These are phyloP conservation scores for Paratrypauchen microcephalus DNA, from an alignment of 2,797 vertebrate genomes.

Conservation along the genomic window DNA sequence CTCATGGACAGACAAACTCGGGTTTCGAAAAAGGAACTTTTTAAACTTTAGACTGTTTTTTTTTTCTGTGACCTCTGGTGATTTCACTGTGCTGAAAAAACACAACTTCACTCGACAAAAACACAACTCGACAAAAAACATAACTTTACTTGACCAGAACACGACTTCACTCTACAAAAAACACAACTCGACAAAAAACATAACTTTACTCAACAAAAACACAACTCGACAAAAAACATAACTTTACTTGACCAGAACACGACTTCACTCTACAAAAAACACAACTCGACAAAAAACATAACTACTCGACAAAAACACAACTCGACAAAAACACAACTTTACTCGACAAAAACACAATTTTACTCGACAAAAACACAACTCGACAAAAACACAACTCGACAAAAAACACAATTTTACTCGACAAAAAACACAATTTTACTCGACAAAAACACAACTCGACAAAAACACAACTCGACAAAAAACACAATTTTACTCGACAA, in stretches of 20 bases:
- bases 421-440: neutral
- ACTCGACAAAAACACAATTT: neutral
- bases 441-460: no score
- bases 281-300: neutral
- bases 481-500: no score
- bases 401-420: neutral
- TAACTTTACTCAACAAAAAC: neutral
- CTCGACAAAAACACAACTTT: slow-evolving; percentile 8
- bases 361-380: neutral
- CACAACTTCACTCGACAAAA: neutral
- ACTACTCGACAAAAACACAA: neutral
- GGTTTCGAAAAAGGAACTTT: slow-evolving; percentile 24
- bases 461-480: neutral
- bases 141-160: no score
- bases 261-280: neutral
- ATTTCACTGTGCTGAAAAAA: slow-evolving; percentile 42
- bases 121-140: slow-evolving; percentile 3
- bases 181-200: no score
- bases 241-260: no score
- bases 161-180: neutral
- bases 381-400: neutral
- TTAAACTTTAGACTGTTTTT: slow-evolving; percentile 14
- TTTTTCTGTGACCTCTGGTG: slow-evolving; percentile 65
- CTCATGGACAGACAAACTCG: slow-evolving; percentile 28
- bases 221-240: slow-evolving; percentile 1